Conservation (phyloP, 2,888 invertebrate genomes). For the Meteorus cinctellus region DNA sequence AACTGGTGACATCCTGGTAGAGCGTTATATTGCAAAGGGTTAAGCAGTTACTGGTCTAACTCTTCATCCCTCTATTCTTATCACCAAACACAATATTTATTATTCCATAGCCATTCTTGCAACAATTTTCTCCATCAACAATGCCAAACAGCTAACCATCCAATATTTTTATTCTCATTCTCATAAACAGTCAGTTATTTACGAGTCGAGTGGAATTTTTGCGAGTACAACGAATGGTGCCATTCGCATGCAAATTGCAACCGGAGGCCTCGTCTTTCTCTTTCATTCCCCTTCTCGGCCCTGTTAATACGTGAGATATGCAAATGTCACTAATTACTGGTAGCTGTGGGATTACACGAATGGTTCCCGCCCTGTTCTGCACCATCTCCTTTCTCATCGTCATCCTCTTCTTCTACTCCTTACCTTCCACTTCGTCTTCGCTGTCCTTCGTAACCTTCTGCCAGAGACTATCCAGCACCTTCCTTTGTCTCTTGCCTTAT, state of each 20-base stretch:
- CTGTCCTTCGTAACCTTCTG: constrained; percentile 11
- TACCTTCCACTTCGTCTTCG: constrained; percentile 38
- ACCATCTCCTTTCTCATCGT: constrained; percentile 31
- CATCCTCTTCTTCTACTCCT: constrained; percentile 39
- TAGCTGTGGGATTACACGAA: constrained; percentile 64
- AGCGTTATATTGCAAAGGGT: too few species aligned
- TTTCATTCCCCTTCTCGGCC: not conserved
- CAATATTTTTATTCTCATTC: constrained; percentile 47
- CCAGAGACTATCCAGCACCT: constrained; percentile 8
- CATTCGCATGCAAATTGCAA: constrained; percentile 70
- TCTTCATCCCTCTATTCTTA: too few species aligned
- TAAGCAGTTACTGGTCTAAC: too few species aligned
- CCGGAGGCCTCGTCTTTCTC: constrained; percentile 36
- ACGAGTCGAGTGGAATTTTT: constrained; percentile 63
- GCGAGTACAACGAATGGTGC: constrained; percentile 49
- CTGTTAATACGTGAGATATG: constrained; percentile 65
- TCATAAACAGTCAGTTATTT: constrained; percentile 67
- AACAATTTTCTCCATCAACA: constrained; percentile 19
- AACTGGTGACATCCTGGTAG: too few species aligned
- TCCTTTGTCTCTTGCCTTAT: constrained; percentile 32
- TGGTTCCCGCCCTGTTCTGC: constrained; percentile 33
- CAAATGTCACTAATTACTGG: constrained; percentile 71
- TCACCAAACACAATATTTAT: too few species aligned
- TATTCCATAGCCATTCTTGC: constrained; percentile 18
- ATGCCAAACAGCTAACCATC: constrained; percentile 43